A percentile compares a stretch with the other conserved stretches of the same genome.
These are phyloP conservation scores for Leguminivora glycinivorella DNA, from an alignment of 1,140 invertebrate species.

Conservation along the genomic window DNA sequence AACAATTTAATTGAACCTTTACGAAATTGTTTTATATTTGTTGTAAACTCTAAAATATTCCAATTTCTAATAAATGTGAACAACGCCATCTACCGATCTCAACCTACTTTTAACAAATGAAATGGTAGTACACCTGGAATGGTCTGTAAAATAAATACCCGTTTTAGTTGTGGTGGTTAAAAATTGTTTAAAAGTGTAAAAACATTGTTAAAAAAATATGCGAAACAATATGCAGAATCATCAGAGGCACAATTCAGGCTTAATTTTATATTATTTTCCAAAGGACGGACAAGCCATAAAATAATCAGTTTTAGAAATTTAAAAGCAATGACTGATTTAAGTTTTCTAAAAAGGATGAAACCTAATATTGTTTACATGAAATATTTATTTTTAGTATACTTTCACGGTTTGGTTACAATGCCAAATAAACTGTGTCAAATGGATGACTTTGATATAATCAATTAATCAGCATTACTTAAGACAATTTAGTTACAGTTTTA, in stretches of 20 bases:
- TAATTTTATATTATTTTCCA: constrained; percentile 45
- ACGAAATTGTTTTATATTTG: too few species aligned
- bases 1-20: too few species aligned
- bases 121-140: constrained; percentile 37
- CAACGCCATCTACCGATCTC: constrained; percentile 1
- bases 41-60: too few species aligned
- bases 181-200: constrained; percentile 31
- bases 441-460: too few species aligned
- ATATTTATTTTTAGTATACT: neutral
- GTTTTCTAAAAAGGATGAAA: neutral
- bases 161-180: constrained; percentile 13
- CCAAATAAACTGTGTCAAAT: too few species aligned
- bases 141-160: constrained; percentile 32
- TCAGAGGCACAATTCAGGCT: constrained; percentile 73
- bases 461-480: too few species aligned
- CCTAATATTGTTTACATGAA: neutral
- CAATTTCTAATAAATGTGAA: neutral
- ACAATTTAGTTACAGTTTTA: too few species aligned
- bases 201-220: constrained; percentile 41
- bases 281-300: constrained; percentile 70
- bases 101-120: neutral
- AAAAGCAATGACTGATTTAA: neutral
- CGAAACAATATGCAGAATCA: constrained; percentile 61
- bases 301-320: constrained; percentile 2
- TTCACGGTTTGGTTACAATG: neutral